These are phyloP conservation scores for Hafferia zeledoni DNA, from an alignment of 2,797 vertebrate genomes.

Conservation along the genomic window DNA sequence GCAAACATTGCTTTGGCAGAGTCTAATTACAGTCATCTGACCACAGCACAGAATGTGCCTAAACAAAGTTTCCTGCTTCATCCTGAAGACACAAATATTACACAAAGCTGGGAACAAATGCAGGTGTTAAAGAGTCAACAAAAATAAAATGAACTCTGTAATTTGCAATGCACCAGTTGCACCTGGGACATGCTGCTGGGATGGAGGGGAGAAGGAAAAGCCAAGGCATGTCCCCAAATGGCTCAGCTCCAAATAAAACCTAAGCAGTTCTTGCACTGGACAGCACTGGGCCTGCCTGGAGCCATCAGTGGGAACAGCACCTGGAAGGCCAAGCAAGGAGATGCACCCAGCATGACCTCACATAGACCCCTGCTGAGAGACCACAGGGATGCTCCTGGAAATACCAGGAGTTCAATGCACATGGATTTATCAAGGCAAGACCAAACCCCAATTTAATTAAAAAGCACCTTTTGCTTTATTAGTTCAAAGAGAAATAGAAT, in stretches of 20 bases:
- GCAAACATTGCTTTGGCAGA: not conserved
- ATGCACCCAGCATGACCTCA: not conserved
- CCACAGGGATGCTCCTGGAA: not conserved
- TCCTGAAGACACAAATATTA: not conserved
- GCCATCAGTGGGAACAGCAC: not conserved
- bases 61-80: not conserved
- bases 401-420: not conserved
- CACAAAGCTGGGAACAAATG: not conserved
- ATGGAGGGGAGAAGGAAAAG: not conserved
- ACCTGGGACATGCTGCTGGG: not conserved
- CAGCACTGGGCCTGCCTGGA: not conserved
- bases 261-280: not conserved
- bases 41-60: not conserved
- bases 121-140: not conserved
- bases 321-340: not conserved
- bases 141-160: not conserved
- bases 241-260: not conserved
- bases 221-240: not conserved
- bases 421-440: conserved; percentile 15
- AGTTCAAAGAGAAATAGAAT: conserved; percentile 41
- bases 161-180: not conserved
- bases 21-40: not conserved
- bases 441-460: conserved; percentile 29
- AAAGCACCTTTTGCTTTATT: conserved; percentile 41
- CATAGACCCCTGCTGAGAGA: not conserved